A percentile compares a stretch with the other conserved stretches of the same genome.
phyloP scores from a whole-genome alignment of 2,113 vertebrate species.

The Pluvialis apricaria region DNA sequence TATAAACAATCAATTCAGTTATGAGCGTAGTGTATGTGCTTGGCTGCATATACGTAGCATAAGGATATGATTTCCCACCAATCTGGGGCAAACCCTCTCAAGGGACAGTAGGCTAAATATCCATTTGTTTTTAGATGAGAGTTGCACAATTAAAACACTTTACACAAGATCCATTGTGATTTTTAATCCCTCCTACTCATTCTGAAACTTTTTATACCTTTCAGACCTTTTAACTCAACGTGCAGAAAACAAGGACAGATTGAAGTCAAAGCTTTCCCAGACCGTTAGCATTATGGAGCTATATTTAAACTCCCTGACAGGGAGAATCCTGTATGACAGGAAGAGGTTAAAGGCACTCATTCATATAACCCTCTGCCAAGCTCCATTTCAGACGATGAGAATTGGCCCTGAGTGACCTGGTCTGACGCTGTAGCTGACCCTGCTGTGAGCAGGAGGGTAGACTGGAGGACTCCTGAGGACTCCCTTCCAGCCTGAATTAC shows the following conservation, averaged over 20 bases:
- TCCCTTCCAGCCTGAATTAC: not conserved
- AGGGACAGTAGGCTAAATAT: not conserved
- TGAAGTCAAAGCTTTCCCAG: not conserved
- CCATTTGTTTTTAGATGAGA: not conserved
- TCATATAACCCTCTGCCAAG: not conserved
- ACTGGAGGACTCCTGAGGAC: not conserved
- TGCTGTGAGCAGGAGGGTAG: not conserved
- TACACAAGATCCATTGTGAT: not conserved
- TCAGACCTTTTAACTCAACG: not conserved
- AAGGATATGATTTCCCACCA: not conserved
- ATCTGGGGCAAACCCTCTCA: not conserved
- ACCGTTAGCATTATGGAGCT: not conserved
- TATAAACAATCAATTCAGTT: not conserved
- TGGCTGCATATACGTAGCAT: not conserved
- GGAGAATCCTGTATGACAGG: not conserved
- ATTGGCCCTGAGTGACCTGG: not conserved
- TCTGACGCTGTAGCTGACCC: no score
- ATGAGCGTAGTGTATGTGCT: not conserved
- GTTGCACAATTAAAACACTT: not conserved
- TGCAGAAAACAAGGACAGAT: not conserved
- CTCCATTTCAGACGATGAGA: not conserved
- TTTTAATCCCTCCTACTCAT: not conserved
- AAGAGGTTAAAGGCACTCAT: not conserved
- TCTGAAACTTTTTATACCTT: not conserved
- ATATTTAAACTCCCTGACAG: not conserved